phyloP scores from a whole-genome alignment of 2,113 vertebrate species.

The Microtus oregoni region DNA sequence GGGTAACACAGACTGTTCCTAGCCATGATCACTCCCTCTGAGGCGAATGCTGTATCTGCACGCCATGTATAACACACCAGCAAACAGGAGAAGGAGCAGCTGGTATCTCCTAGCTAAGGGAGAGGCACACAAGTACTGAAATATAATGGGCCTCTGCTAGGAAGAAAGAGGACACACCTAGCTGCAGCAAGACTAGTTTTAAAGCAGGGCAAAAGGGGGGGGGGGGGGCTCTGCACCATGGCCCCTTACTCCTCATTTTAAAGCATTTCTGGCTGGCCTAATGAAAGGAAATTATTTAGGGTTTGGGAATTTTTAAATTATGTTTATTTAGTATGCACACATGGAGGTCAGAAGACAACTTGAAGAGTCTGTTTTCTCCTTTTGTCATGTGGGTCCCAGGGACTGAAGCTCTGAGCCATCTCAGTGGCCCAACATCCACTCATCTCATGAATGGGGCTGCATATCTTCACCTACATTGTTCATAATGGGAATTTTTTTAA shows the following conservation, averaged over 20 bases:
- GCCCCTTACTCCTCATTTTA: neutral
- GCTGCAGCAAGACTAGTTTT: neutral
- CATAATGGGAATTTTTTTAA: neutral
- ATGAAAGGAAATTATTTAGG: neutral
- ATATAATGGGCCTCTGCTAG: neutral
- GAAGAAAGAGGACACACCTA: neutral
- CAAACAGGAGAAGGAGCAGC: neutral
- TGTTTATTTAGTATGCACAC: neutral
- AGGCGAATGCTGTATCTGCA: neutral
- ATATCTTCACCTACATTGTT: neutral
- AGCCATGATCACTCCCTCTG: neutral
- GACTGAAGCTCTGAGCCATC: neutral
- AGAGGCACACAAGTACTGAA: neutral
- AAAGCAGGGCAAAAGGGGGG: neutral
- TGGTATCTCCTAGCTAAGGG: fast-evolving
- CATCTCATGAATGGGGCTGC: neutral
- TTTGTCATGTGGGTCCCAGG: neutral
- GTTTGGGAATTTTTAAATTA: neutral
- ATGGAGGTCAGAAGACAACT: neutral
- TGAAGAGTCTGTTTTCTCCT: neutral
- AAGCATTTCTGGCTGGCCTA: neutral
- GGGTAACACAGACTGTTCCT: no score
- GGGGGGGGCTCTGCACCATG: neutral
- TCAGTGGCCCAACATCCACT: neutral
- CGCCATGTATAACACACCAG: neutral